Evolutionary conservation across 1,140 invertebrate genomes (phyloP), one percentile per base, ranked within the genome.

Genomic region (Acyrthosiphon pisum): DNA sequence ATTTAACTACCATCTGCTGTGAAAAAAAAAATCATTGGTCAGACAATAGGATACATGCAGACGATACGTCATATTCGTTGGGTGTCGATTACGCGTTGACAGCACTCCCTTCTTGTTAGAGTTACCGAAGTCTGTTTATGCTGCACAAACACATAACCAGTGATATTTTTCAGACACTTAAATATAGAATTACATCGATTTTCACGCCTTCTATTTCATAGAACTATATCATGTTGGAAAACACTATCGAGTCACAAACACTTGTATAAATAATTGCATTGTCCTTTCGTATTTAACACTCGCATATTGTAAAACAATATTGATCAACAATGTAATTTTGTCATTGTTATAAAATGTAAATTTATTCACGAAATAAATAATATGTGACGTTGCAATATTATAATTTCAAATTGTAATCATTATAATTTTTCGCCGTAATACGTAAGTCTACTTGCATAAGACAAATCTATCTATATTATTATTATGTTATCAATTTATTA

Each of bases 161-260:
- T 37, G n/a, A 92, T 50, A 48, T 92, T 50, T 92, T 76, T 50
- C 8, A 53, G 76, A 81, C n/a, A 84, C 46, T 92, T 92, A 83
- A 83, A 37, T 92, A 92, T 92, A 83, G 76, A 84, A 92, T 92
- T 92, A 81, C 91, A 92, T 92, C 44, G 68, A 83, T 48, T 84
- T 81, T 81, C n/a, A 92, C 68, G n/a, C 68, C 91, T 91, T 0
- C 30, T 22, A 0, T 56, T 26, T 22, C 41, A 23, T 3, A 26
- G 41, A 84, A 48, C 8, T 18, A 48, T 88, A 30, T 22, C 46
- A 50, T n/a, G 86, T 48, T 18, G n/a, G 30, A n/a, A 88, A 88
- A 88, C 26, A n/a, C 84, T 88, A 50, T 88, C 46, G 18, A 48
- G 35, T 18, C 26, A 14, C n/a, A 48, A 35, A 88, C 86, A 48